These are phyloP conservation scores for Watersipora subatra DNA, from an alignment of 1,140 invertebrate genomes.

Conservation along the genomic window DNA sequence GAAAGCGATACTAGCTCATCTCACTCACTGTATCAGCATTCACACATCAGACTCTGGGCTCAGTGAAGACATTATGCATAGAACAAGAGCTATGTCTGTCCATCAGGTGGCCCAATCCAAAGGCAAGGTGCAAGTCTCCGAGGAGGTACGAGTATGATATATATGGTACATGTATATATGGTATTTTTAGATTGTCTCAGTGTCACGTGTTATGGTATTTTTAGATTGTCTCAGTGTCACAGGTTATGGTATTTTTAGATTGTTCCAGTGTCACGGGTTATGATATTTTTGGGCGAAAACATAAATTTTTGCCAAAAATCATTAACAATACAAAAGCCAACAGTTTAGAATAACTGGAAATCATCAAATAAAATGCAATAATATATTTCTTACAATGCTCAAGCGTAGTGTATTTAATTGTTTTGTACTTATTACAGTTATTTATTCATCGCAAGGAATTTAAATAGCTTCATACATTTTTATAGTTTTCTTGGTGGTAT, in stretches of 20 bases:
- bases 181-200: neutral
- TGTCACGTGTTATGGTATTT: neutral
- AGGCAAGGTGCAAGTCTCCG: neutral
- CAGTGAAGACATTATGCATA: constrained; percentile 6
- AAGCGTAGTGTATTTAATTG: too few relatives aligned
- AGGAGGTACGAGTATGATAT: neutral
- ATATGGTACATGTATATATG: neutral
- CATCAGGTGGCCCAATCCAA: neutral
- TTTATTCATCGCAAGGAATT: too few relatives aligned
- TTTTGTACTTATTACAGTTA: too few relatives aligned
- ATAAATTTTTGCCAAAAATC: too few relatives aligned
- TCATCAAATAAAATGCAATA: too few relatives aligned
- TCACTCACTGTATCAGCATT: constrained; percentile 53
- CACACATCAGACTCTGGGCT: constrained; percentile 15
- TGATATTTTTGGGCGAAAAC: neutral
- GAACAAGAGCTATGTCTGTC: neutral
- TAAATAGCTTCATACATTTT: too few relatives aligned
- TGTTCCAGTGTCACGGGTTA: too few relatives aligned
- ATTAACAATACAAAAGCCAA: too few relatives aligned
- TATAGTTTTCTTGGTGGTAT: too few relatives aligned
- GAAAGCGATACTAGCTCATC: constrained; percentile 89
- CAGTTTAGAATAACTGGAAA: too few relatives aligned
- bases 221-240: too few relatives aligned
- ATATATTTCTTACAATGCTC: too few relatives aligned
- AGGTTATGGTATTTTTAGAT: neutral